A percentile compares a stretch with the other conserved stretches of the same genome.
phyloP scores from a whole-genome alignment of 2,113 vertebrate species.

The Poicephalus meyeri region DNA sequence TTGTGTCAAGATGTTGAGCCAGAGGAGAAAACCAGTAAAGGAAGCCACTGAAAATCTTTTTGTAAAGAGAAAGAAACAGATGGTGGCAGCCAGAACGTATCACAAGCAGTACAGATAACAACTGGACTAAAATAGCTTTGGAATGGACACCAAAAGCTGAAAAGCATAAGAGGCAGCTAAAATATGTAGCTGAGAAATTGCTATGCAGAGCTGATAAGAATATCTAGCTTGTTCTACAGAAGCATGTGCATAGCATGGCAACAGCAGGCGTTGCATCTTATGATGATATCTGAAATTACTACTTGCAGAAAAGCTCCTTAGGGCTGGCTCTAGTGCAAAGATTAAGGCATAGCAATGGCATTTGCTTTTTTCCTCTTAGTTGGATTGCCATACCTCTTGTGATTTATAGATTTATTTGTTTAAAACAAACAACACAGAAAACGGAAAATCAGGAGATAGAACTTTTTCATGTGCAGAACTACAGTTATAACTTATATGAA shows the following conservation, averaged over 20 bases:
- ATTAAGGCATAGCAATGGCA: not conserved
- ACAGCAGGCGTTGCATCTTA: not conserved
- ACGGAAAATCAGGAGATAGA: not conserved
- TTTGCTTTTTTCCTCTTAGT: not conserved
- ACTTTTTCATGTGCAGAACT: not conserved
- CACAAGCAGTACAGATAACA: conserved; percentile 21
- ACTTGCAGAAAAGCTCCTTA: not conserved
- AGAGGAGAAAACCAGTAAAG: not conserved
- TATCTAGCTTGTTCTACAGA: not conserved
- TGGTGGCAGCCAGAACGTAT: conserved; percentile 16
- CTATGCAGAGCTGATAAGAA: not conserved
- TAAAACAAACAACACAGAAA: not conserved
- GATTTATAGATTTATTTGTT: not conserved
- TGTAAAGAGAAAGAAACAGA: conserved; percentile 1
- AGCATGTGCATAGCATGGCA: not conserved
- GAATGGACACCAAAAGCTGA: conserved; percentile 37
- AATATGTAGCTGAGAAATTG: conserved; percentile 14
- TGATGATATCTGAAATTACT: not conserved
- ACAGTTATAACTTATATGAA: not conserved
- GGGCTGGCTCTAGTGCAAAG: not conserved
- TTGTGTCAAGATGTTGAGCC: not conserved
- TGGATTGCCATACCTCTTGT: not conserved
- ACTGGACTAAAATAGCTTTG: conserved; percentile 54
- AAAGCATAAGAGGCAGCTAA: conserved; percentile 9
- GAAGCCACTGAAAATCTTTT: not conserved